Evolutionary conservation across 2,888 invertebrate genomes (phyloP), one percentile per base, ranked within the genome.

Genomic region (Agrotis ipsilon): DNA sequence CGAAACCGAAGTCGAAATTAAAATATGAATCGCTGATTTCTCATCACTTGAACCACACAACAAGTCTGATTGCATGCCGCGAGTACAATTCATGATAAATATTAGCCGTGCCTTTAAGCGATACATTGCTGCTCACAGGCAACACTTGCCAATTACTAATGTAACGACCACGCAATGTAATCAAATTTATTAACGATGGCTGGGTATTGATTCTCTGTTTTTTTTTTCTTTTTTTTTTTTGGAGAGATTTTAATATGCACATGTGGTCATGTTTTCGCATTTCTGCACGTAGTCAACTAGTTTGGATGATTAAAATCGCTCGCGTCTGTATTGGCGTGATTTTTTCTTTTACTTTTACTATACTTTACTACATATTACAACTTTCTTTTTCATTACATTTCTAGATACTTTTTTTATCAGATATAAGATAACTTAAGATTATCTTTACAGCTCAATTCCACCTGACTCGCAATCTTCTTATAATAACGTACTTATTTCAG

Each of bases 51-150:
- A 0, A 69, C 84, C 80, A 76, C 11, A 11, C 49, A 55, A 39
- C 58, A 54, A 77, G 16, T 27, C 61, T 80, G 80, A 78, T 81
- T 83, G 78, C 76, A 76, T 64, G 72, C 68, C 81, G 27, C 63
- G 32, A 64, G 64, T 75, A 69, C 73, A 72, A 76, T 73, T 79
- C 72, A 73, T 72, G 77, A 78, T 84, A 83, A 84, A 84, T 83
- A 85, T 83, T 73, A 78, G 72, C 70, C 68, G 61, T 76, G 71
- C 69, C 54, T 61, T 57, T 54, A 43, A 52, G 67, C 64, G 72
- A 75, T 83, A 70, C 75, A 82, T 77, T 71, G 72, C 74, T 48
- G 68, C 7, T 64, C 54, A 19, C 14, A 60, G 21, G 24, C 63
- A 57, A 18, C 49, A 57, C 48, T 76, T 18, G 24, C 19, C 72